A percentile compares a stretch with the other conserved stretches of the same genome.
Conservation (phyloP, 2,888 invertebrate genomes). For the Drosophila stalkeri region DNA sequence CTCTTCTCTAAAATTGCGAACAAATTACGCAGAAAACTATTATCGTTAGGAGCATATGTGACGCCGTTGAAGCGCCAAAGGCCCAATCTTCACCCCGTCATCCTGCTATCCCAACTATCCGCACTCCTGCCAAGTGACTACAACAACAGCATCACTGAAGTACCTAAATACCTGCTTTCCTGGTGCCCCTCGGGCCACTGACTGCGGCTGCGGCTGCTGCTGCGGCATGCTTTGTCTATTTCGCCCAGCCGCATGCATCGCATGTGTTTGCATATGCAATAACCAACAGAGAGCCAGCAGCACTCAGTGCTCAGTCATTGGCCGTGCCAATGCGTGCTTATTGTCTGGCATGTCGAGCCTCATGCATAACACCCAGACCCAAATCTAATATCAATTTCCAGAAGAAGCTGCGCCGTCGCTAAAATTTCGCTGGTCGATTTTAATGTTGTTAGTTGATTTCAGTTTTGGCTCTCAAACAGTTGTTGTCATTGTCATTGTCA, state of each 20-base stretch:
- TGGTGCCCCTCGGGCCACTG: conserved; percentile 1
- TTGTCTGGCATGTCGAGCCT: conserved; percentile 60
- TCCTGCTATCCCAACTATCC: background rate
- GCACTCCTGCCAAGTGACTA: conserved; percentile 52
- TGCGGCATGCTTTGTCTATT: conserved; percentile 70
- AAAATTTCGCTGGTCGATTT: conserved; percentile 77
- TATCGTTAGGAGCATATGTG: conserved; percentile 85
- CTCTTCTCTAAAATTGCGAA: conserved; percentile 71
- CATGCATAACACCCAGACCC: conserved; percentile 1
- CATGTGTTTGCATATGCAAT: conserved; percentile 61
- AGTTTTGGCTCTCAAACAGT: conserved; percentile 75
- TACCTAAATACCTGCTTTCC: conserved; percentile 64
- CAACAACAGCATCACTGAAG: conserved; percentile 61
- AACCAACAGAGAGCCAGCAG: conserved; percentile 47
- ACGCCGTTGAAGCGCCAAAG: conserved; percentile 65
- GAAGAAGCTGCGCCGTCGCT: conserved; percentile 30
- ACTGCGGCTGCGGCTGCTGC: conserved; percentile 36
- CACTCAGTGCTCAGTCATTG: conserved; percentile 41
- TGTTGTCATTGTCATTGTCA: conserved; percentile 23
- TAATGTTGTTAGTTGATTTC: conserved; percentile 83
- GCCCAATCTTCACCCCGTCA: conserved; percentile 33
- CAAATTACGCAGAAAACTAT: conserved; percentile 85
- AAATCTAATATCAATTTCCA: conserved; percentile 10
- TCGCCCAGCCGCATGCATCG: conserved; percentile 53
- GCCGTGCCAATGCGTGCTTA: conserved; percentile 56